Evolutionary conservation across 2,113 vertebrate species (phyloP), one percentile per base, ranked within the genome.

Genomic region (Archilochus colubris): DNA sequence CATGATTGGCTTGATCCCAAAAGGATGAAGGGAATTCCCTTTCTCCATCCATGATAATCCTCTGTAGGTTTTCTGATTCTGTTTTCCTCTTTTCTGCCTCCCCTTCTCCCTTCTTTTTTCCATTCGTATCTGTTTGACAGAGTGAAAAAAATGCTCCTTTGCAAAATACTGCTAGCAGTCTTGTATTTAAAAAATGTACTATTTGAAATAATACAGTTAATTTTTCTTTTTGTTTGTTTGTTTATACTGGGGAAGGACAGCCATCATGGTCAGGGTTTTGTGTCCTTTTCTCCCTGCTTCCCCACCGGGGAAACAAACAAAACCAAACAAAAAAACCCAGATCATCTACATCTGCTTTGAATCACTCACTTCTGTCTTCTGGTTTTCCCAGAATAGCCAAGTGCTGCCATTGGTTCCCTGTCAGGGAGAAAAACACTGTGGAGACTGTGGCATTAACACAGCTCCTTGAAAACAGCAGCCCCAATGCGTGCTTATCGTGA

Each of bases 301-400:
- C 24, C 70, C 76, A 82, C 24, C 76, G 36, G 19, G 46, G 24
- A 82, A 89, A 91, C 58, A 88, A 92, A 40, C 40, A 40, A 40
- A 40, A 40, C 40, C 8, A 38, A 38, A 38, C 33, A 33, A 40
- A 40, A 40, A 21, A 90, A 94, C 89, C 40, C 61, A 92, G 78
- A 94, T 62, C 22, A 62, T 77, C 67, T 85, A 55, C 63, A 94
- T 92, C 80, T 89, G 93, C 85, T 93, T 92, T 92, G 87, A 94
- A 59, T 94, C 89, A 95, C 87, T 83, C 75, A 69, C 55, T 95
- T 95, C 73, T 92, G 66, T 78, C 89, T 93, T 92, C 55, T 89
- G 91, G 31, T 94, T 94, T 95, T 96, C 95, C 88, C 94, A 96
- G 89, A 96, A 93, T 89, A 95, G 93, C 74, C 84, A 80, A 69